These are phyloP conservation scores for Pseudolaguvia tuberculata DNA, from an alignment of 2,113 vertebrate genomes.

Conservation along the genomic window DNA sequence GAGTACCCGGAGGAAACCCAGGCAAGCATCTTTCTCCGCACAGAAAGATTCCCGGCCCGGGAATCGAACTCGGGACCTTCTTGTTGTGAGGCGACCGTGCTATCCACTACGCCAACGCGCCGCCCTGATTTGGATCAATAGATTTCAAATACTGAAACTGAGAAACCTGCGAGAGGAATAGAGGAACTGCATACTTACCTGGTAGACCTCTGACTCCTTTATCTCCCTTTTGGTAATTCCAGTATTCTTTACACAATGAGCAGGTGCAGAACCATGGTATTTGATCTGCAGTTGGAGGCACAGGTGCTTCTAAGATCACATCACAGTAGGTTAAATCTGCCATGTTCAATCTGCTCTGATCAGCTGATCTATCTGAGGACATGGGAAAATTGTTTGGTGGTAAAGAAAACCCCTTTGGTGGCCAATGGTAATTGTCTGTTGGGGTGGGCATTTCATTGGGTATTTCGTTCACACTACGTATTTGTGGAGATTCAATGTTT, in stretches of 20 bases:
- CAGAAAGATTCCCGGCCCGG: too few species aligned
- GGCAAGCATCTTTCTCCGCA: too few species aligned
- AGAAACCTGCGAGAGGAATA: neutral
- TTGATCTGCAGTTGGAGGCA: slow-evolving; percentile 37
- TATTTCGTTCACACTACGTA: slow-evolving; percentile 6
- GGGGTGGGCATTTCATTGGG: neutral
- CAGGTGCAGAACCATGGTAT: slow-evolving; percentile 66
- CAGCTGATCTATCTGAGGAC: neutral
- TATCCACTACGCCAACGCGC: too few species aligned
- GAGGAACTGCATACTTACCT: slow-evolving; percentile 49
- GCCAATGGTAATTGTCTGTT: neutral
- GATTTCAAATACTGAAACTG: neutral
- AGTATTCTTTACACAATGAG: slow-evolving; percentile 55
- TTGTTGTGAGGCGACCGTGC: too few species aligned
- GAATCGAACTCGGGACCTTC: too few species aligned
- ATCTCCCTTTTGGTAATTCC: slow-evolving; percentile 61
- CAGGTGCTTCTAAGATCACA: slow-evolving; percentile 46
- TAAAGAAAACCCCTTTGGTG: neutral
- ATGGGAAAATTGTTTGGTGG: neutral
- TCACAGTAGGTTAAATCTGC: slow-evolving; percentile 50
- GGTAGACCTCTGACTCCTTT: slow-evolving; percentile 58
- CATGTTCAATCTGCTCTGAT: neutral
- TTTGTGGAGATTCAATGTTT: slow-evolving; percentile 9
- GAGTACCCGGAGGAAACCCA: too few species aligned
- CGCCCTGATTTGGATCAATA: neutral